Conservation (phyloP, 2,113 vertebrate species). For the Globicephala melas region DNA sequence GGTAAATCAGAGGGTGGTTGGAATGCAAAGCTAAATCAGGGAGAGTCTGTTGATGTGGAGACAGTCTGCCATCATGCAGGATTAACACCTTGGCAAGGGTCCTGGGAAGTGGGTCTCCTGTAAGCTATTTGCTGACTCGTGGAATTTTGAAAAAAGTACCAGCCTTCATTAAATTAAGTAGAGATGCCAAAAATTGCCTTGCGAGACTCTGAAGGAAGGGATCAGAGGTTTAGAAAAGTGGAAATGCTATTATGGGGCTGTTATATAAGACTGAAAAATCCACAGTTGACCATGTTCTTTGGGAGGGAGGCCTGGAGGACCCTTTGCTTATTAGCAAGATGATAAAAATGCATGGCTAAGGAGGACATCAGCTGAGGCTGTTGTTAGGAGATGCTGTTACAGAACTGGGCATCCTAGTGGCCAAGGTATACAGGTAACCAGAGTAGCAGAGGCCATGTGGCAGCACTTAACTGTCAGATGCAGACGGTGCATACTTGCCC, state of each 20-base stretch:
- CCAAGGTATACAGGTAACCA: background rate
- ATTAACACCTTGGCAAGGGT: background rate
- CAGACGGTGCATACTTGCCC: background rate
- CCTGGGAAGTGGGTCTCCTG: background rate
- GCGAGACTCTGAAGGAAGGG: background rate
- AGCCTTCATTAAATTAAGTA: background rate
- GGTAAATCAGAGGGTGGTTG: background rate
- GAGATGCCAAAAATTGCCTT: conserved; percentile 1
- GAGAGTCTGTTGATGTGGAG: background rate
- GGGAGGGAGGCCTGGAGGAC: background rate
- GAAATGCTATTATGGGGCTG: background rate
- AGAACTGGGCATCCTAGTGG: background rate
- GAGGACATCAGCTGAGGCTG: background rate
- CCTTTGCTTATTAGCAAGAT: background rate
- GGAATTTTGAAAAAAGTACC: background rate
- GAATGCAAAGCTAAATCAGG: background rate
- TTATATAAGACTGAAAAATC: background rate
- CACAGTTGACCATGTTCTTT: background rate
- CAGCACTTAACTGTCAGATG: background rate
- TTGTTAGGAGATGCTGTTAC: background rate
- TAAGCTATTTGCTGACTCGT: background rate
- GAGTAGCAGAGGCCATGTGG: background rate
- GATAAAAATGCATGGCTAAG: background rate
- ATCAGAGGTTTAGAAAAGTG: background rate
- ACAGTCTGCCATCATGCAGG: background rate